Conservation (phyloP, 2,888 invertebrate genomes). For the Lithophane ornitopus region DNA sequence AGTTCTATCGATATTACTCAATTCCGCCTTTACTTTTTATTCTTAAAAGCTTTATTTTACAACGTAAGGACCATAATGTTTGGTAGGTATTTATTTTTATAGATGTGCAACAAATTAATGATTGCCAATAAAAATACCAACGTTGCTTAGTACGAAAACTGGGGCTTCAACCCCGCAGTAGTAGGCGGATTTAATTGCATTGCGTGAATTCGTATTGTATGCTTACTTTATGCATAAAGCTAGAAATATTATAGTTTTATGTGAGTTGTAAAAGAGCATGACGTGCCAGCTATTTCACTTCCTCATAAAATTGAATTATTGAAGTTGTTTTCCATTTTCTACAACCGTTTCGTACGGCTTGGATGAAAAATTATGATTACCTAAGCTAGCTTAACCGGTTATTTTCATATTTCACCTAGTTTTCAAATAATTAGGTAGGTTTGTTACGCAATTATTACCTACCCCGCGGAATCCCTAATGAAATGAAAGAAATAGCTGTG, state of each 20-base stretch:
- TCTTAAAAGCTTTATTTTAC: not conserved
- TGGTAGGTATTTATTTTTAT: not conserved
- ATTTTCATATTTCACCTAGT: not conserved
- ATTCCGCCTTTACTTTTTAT: not conserved
- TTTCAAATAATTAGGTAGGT: not conserved
- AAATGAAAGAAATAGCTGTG: no score
- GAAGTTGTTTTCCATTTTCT: conserved; percentile 47
- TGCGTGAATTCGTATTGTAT: conserved; percentile 71
- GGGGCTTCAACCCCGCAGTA: conserved; percentile 36
- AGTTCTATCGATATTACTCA: not conserved
- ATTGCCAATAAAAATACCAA: not conserved
- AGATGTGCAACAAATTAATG: not conserved
- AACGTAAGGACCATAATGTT: not conserved
- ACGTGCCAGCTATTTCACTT: conserved; percentile 61
- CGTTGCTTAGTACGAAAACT: conserved; percentile 11
- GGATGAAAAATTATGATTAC: conserved; percentile 22
- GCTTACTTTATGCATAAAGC: conserved; percentile 68
- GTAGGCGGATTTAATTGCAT: conserved; percentile 68
- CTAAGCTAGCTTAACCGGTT: not conserved
- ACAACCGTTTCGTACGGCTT: not conserved
- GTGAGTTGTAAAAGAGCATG: conserved; percentile 64
- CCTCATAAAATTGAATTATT: conserved; percentile 62
- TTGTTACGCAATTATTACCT: not conserved
- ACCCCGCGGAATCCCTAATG: no score
- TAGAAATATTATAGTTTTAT: conserved; percentile 69